phyloP scores from a whole-genome alignment of 2,797 vertebrate species.

The Morus bassanus region DNA sequence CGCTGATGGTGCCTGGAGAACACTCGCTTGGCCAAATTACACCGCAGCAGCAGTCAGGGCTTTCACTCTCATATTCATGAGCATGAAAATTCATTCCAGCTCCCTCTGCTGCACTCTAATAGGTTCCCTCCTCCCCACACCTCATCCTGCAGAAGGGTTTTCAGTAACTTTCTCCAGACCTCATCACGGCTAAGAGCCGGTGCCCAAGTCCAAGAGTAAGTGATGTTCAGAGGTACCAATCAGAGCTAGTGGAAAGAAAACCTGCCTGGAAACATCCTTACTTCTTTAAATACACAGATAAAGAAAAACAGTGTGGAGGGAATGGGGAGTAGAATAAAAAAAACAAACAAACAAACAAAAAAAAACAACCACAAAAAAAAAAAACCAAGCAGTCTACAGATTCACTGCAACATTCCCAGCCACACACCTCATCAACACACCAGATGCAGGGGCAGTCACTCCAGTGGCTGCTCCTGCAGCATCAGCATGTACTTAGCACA shows the following conservation, averaged over 20 bases:
- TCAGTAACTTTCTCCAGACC: not conserved
- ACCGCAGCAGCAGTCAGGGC: not conserved
- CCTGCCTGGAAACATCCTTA: not conserved
- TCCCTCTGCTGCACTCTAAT: not conserved
- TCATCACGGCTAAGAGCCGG: not conserved
- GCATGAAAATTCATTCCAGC: not conserved
- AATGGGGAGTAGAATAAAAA: accelerated
- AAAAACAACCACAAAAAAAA: too few species aligned
- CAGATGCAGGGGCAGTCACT: not conserved
- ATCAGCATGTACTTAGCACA: not conserved
- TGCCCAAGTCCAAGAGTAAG: not conserved
- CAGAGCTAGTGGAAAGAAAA: not conserved
- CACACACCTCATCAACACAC: not conserved
- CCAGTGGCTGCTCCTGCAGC: not conserved
- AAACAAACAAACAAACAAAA: not conserved
- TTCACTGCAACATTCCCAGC: not conserved
- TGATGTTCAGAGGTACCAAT: not conserved
- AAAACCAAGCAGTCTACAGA: not conserved
- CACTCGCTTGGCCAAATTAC: not conserved
- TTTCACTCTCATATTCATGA: constrained; percentile 18
- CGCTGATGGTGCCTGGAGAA: not conserved
- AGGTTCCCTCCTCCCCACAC: not conserved
- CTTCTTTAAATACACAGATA: not conserved
- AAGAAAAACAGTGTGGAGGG: not conserved
- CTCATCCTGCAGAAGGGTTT: not conserved